Evolutionary conservation across 2,888 invertebrate genomes (phyloP).

Genomic region (Notocelia uddmanniana): DNA sequence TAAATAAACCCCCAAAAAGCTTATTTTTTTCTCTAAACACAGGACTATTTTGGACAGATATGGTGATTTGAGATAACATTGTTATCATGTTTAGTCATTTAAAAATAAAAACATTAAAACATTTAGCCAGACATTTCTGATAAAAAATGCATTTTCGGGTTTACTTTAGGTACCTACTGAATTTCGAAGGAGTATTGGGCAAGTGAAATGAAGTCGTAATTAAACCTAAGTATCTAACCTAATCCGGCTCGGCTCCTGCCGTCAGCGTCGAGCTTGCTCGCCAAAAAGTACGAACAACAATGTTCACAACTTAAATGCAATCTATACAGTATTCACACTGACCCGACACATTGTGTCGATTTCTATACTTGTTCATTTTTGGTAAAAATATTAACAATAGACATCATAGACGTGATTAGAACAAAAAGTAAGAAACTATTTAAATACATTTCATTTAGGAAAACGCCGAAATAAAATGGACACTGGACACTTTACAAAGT

Average conservation of each 20-base stretch:
- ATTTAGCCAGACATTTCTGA: no score
- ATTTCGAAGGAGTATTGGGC: no score
- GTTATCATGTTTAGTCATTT: no score
- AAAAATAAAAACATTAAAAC: no score
- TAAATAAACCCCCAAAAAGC: no score
- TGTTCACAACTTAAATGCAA: conserved; percentile 35
- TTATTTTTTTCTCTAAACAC: no score
- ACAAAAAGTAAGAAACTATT: conserved; percentile 48
- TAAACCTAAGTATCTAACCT: conserved; percentile 13
- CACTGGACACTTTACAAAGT: conserved; percentile 57
- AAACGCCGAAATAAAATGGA: conserved; percentile 51
- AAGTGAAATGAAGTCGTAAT: no score
- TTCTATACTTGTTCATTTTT: conserved; percentile 36
- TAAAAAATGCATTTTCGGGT: no score
- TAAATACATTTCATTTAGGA: conserved; percentile 46
- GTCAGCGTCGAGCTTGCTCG: conserved; percentile 7
- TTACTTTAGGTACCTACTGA: no score
- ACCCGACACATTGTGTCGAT: conserved; percentile 25
- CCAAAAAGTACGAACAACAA: conserved; percentile 18
- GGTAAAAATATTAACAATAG: conserved; percentile 41
- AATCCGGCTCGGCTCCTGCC: not conserved
- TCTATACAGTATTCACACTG: conserved; percentile 26
- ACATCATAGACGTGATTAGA: conserved; percentile 31
- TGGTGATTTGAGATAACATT: no score
- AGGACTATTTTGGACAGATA: no score